Evolutionary conservation across 1,140 invertebrate species (phyloP), one percentile per base, ranked within the genome.

Genomic region (Cephus cinctus): DNA sequence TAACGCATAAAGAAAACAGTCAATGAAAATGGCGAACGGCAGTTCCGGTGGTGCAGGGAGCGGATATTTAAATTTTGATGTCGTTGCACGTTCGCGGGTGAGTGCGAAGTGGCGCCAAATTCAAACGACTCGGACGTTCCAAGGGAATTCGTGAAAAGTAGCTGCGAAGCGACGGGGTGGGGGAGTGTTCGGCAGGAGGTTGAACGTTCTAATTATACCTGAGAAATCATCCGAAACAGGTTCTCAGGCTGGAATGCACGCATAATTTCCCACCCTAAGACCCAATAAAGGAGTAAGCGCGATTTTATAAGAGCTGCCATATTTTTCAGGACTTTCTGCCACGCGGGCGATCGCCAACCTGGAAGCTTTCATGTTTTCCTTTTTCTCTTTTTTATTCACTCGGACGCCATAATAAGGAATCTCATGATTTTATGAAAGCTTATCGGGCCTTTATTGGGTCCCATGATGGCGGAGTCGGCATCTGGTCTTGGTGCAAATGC

Each of bases 251-350:
- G 68, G 67, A 71, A 71, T 67, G 68, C 65, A 65, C 64, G 68
- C 63, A 67, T 73, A 62, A 71, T 73, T 71, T 71, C 60, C 66
- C 67, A 59, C 55, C 59, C 57, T 53, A 48, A 53, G 52, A 54
- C 68, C 66, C 67, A 67, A 70, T 69, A 69, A 71, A 60, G 63
- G 64, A 59, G 65, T 43, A 59, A 52, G 63, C 61, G 63, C 63
- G 59, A 71, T 70, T 72, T 70, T 70, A 72, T 68, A 72, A 72
- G 61, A 63, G 63, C 65, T 63, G 65, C 67, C 61, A n/a, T n/a
- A n/a, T n/a, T n/a, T n/a, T n/a, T n/a, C n/a, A n/a, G n/a, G n/a
- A n/a, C n/a, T n/a, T n/a, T n/a, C n/a, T n/a, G n/a, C n/a, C n/a
- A n/a, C n/a, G n/a, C n/a, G n/a, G n/a, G n/a, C n/a, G n/a, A n/a